Conservation (phyloP, 2,888 invertebrate genomes). For the Colletes collaris region DNA sequence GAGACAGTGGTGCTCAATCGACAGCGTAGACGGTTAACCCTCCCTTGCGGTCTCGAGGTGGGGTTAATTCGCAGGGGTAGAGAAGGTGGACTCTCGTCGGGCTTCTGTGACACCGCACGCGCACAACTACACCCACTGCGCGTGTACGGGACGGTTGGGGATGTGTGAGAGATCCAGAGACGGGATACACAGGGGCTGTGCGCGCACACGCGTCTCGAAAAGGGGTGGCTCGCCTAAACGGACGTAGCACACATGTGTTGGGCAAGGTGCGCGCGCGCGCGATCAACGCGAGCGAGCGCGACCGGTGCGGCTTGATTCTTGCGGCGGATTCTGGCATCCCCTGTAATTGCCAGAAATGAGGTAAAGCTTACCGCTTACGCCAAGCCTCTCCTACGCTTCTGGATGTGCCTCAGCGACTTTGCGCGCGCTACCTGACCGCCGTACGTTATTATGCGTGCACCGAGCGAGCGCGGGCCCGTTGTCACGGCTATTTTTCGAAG, state of each 20-base stretch:
- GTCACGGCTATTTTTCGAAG: slow-evolving; percentile 33
- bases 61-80: slow-evolving; percentile 62
- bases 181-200: slow-evolving; percentile 29
- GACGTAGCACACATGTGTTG: slow-evolving; percentile 28
- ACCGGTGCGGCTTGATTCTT: slow-evolving; percentile 79
- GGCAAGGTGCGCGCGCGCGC: too few species aligned
- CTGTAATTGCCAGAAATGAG: slow-evolving; percentile 82
- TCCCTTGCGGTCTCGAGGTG: slow-evolving; percentile 46
- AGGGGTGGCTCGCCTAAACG: slow-evolving; percentile 34
- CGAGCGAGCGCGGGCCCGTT: slow-evolving; percentile 7
- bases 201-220: slow-evolving; percentile 5
- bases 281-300: slow-evolving; percentile 6
- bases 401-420: slow-evolving; percentile 61
- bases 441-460: slow-evolving; percentile 47
- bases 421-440: slow-evolving; percentile 40
- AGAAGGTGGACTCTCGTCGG: slow-evolving; percentile 56
- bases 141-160: slow-evolving; percentile 1
- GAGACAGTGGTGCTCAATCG: slow-evolving; percentile 80
- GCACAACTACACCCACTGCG: slow-evolving; percentile 37
- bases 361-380: slow-evolving; percentile 79
- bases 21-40: slow-evolving; percentile 32
- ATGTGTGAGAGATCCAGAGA: slow-evolving; percentile 13
- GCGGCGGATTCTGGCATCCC: slow-evolving; percentile 81
- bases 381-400: slow-evolving; percentile 73
- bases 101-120: slow-evolving; percentile 66